phyloP scores from a whole-genome alignment of 2,888 invertebrate genomes.

The Nomada hirtipes region DNA sequence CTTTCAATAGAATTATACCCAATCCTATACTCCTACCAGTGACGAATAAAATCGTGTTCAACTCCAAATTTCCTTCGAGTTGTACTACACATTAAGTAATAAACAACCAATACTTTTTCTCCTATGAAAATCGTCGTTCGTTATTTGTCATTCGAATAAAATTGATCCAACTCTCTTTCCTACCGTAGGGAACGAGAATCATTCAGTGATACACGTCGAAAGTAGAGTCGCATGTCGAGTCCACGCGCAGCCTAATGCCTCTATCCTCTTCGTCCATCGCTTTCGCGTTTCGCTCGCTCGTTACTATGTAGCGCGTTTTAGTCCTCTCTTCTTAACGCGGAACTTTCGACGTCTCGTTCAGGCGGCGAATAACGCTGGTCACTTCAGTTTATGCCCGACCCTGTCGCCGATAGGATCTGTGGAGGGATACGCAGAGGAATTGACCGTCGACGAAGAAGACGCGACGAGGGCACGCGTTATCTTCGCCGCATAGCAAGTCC shows the following conservation, averaged over 20 bases:
- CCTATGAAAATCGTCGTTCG: too few species aligned
- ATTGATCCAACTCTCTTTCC: too few species aligned
- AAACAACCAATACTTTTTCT: too few species aligned
- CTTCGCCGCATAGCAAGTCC: background rate
- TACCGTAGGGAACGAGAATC: slow-evolving; percentile 11
- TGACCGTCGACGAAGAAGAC: slow-evolving; percentile 27
- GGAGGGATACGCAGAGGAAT: slow-evolving; percentile 19
- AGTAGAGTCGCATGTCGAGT: slow-evolving; percentile 8
- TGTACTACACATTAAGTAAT: too few species aligned
- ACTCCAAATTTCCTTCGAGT: too few species aligned
- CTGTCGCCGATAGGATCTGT: slow-evolving; percentile 59
- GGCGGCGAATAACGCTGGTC: slow-evolving; percentile 42
- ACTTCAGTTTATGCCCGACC: slow-evolving; percentile 67
- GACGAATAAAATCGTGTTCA: too few species aligned
- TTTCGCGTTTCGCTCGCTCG: slow-evolving; percentile 28
- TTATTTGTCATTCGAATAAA: too few species aligned
- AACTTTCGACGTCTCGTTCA: slow-evolving; percentile 61
- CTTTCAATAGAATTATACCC: too few species aligned
- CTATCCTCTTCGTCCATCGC: slow-evolving; percentile 26
- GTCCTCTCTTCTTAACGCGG: slow-evolving; percentile 53
- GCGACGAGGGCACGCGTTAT: slow-evolving; percentile 35
- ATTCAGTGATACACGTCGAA: slow-evolving; percentile 23
- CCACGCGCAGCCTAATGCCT: background rate
- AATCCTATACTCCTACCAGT: too few species aligned
- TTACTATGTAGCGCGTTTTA: slow-evolving; percentile 30